Conservation (phyloP, 2,797 vertebrate genomes). For the Phoxinus dragarum region DNA sequence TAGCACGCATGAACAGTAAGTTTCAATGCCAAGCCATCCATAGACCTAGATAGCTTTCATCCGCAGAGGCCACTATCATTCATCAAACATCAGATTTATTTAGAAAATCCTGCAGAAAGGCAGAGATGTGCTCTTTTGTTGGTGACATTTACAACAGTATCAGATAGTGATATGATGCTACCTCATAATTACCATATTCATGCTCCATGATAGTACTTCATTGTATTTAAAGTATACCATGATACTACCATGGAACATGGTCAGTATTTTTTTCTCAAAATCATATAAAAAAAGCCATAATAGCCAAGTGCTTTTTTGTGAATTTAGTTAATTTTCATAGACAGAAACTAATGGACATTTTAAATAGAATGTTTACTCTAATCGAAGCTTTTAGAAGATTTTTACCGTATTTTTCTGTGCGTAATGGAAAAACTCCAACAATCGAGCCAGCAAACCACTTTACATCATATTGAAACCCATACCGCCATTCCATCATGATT, state of each 20-base stretch:
- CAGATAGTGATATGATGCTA: not conserved
- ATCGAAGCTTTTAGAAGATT: not conserved
- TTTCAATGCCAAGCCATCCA: constrained; percentile 52
- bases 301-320: not conserved
- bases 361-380: not conserved
- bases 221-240: not conserved
- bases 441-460: constrained; percentile 18
- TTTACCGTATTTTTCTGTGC: not conserved
- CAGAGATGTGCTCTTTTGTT: constrained; percentile 23
- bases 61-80: not conserved
- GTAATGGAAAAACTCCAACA: constrained; percentile 8
- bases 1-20: constrained; percentile 82
- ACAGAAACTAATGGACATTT: not conserved
- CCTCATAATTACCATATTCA: not conserved
- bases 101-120: not conserved
- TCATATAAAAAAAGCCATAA: not conserved
- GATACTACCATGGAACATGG: not conserved
- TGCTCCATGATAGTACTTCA: not conserved
- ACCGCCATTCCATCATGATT: constrained; percentile 13
- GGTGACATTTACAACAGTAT: constrained; percentile 5
- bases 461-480: constrained; percentile 3
- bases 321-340: not conserved
- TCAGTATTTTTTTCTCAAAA: not conserved
- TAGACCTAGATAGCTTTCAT: constrained; percentile 7
- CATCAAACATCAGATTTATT: constrained; percentile 16